Evolutionary conservation across 1,140 invertebrate genomes (phyloP).

Genomic region (Belonocnema kinseyi): DNA sequence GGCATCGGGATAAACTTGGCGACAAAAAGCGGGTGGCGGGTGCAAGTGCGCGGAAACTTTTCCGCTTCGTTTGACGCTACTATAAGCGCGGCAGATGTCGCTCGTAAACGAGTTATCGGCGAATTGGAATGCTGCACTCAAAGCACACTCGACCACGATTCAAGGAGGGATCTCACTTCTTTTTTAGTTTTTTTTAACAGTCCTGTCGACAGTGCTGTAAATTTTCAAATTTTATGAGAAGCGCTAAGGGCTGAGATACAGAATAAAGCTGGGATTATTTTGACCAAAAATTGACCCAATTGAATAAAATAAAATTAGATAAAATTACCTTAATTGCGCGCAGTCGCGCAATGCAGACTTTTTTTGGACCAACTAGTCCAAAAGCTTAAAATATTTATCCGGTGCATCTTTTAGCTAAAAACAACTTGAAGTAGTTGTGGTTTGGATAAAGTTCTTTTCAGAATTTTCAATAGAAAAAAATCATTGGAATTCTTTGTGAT

Average conservation of each 20-base stretch:
- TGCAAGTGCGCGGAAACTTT: slow-evolving; percentile 38
- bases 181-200: not conserved
- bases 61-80: slow-evolving; percentile 29
- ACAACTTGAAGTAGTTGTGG: no score
- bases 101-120: slow-evolving; percentile 43
- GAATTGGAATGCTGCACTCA: slow-evolving; percentile 25
- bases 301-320: no score
- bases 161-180: not conserved
- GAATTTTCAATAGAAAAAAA: no score
- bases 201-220: not conserved
- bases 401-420: no score
- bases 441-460: no score
- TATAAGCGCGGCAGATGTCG: slow-evolving; percentile 31
- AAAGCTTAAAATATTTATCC: no score
- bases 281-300: not conserved
- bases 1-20: slow-evolving; percentile 2
- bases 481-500: no score
- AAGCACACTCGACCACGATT: slow-evolving; percentile 35
- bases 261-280: not conserved
- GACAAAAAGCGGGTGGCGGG: slow-evolving; percentile 2
- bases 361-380: no score
- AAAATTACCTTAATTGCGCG: no score
- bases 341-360: no score
- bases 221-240: not conserved
- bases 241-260: no score